phyloP scores from a whole-genome alignment of 2,113 vertebrate species.

The Aegithalos caudatus region DNA sequence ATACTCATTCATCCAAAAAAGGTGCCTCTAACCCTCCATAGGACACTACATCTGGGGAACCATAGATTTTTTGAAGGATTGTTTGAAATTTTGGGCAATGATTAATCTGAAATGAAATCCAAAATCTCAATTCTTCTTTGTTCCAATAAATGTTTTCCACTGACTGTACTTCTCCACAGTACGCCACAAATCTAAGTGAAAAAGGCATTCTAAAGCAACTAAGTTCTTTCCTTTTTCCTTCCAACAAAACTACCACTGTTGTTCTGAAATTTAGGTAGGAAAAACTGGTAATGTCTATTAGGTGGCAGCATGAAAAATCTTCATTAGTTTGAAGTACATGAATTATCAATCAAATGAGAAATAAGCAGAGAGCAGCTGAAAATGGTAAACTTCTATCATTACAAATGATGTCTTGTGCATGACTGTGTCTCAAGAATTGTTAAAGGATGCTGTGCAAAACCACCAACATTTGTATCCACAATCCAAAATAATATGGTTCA shows the following conservation, averaged over 20 bases:
- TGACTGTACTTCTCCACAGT: not conserved
- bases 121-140: not conserved
- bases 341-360: conserved; percentile 41
- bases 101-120: not conserved
- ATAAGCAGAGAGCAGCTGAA: not conserved
- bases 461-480: not conserved
- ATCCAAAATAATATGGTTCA: not conserved
- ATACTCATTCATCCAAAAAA: not conserved
- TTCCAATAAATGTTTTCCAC: not conserved
- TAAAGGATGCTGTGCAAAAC: not conserved
- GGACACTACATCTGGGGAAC: not conserved
- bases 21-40: not conserved
- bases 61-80: not conserved
- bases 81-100: not conserved
- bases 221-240: not conserved
- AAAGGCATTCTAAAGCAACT: not conserved
- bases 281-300: not conserved
- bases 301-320: not conserved
- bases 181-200: not conserved
- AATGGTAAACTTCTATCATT: conserved; percentile 29
- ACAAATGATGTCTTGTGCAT: conserved; percentile 16
- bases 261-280: not conserved
- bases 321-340: not conserved
- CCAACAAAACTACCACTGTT: not conserved
- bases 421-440: conserved; percentile 26